phyloP scores from a whole-genome alignment of 2,113 vertebrate genomes.

The Phyllostomus hastatus region DNA sequence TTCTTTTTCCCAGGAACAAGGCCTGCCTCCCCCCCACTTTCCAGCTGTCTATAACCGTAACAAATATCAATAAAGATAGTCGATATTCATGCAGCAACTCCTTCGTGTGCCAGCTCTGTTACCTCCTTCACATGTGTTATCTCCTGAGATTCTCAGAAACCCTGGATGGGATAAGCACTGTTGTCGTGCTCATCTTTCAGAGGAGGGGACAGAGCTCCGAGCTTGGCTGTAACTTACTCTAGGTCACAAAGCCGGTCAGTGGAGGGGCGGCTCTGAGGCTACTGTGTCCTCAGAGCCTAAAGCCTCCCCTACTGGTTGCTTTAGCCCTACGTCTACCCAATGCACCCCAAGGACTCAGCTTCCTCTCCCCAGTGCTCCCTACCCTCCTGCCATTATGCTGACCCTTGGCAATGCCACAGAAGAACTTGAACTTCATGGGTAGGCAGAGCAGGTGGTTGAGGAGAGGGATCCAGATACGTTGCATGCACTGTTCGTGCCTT shows the following conservation, averaged over 20 bases:
- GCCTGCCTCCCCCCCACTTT: not conserved
- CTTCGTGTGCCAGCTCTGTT: not conserved
- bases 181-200: not conserved
- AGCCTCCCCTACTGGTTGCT: not conserved
- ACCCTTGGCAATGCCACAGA: slow-evolving; percentile 86
- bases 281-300: not conserved
- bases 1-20: not conserved
- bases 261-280: not conserved
- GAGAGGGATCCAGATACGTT: slow-evolving; percentile 74
- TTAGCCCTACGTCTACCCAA: not conserved
- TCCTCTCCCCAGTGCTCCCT: not conserved
- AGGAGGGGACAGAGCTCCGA: not conserved
- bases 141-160: not conserved
- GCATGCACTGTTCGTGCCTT: slow-evolving; percentile 75
- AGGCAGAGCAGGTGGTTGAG: slow-evolving; percentile 89
- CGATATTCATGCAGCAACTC: too few species aligned
- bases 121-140: not conserved
- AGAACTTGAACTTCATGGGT: slow-evolving; percentile 89
- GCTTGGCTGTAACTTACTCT: not conserved
- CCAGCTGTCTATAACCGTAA: not conserved
- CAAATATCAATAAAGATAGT: not conserved
- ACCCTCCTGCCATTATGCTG: not conserved
- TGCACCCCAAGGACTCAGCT: not conserved
- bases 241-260: not conserved
- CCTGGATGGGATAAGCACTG: not conserved